Percentiles rank a stretch among this genome's conserved stretches.
These are phyloP conservation scores for Hydrophis major DNA, from an alignment of 2,797 vertebrate species.

Conservation along the genomic window DNA sequence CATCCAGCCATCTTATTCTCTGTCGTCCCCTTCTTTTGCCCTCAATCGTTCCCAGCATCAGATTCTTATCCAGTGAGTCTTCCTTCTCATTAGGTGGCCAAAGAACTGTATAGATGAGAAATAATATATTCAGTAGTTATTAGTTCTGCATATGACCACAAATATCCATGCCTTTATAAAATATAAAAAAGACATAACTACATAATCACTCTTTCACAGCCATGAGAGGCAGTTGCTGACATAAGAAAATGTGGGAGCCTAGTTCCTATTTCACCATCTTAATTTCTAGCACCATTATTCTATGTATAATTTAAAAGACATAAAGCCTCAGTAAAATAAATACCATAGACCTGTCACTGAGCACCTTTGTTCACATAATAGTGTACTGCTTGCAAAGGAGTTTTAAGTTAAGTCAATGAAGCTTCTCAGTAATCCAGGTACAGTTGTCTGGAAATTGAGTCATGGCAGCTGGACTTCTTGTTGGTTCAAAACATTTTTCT, in stretches of 20 bases:
- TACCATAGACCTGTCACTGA: neutral
- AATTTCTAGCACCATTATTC: neutral
- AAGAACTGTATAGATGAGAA: neutral
- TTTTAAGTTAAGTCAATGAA: neutral
- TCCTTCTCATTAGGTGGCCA: no score
- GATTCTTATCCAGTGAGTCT: no score
- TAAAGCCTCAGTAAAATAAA: neutral
- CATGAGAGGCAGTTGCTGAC: neutral
- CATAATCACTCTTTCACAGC: neutral
- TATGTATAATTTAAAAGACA: neutral
- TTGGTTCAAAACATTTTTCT: neutral
- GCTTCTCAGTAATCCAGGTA: neutral
- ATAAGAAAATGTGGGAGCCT: neutral
- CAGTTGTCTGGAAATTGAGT: neutral
- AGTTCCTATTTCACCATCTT: neutral
- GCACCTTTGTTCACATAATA: neutral
- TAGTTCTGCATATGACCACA: neutral
- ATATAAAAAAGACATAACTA: neutral
- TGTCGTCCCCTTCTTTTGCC: no score
- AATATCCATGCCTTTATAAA: neutral
- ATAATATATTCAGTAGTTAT: neutral
- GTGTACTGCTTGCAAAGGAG: neutral
- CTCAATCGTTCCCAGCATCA: no score
- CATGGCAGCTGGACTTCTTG: neutral
- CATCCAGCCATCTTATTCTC: no score